Evolutionary conservation across 2,113 vertebrate species (phyloP).

Genomic region (Crocuta crocuta): DNA sequence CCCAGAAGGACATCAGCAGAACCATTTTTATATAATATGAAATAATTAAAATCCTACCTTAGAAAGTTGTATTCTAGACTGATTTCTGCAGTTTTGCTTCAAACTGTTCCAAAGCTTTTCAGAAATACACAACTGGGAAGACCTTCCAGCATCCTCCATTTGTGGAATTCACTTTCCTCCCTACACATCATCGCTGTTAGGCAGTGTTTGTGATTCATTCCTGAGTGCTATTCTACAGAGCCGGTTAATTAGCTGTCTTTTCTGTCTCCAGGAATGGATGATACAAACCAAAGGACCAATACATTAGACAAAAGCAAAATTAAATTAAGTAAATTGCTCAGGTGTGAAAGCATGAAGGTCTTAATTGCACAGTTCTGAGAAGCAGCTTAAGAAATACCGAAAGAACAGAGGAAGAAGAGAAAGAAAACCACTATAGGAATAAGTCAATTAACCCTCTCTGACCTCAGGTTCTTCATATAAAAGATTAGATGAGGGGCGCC

Average conservation of each 20-base stretch:
- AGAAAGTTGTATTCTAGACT: neutral
- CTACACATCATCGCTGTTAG: neutral
- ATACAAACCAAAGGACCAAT: neutral
- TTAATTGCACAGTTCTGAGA: conserved; percentile 48
- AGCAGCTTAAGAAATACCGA: neutral
- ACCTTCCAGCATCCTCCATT: neutral
- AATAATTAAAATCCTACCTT: neutral
- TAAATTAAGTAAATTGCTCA: conserved; percentile 42
- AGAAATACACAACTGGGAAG: neutral
- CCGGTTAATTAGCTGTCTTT: conserved; percentile 39
- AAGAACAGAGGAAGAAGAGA: neutral
- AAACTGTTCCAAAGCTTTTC: neutral
- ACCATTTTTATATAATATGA: neutral
- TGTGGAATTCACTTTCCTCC: neutral
- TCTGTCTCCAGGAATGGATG: neutral
- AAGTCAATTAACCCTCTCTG: conserved; percentile 35
- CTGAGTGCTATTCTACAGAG: neutral
- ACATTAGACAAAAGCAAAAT: conserved; percentile 30
- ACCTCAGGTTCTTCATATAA: neutral
- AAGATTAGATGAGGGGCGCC: neutral
- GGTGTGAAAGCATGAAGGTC: conserved; percentile 23
- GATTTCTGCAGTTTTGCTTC: conserved; percentile 34
- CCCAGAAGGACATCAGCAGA: neutral
- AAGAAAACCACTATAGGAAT: neutral
- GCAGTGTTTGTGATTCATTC: neutral